A percentile compares a stretch with the other conserved stretches of the same genome.
These are phyloP conservation scores for Dromaius novaehollandiae DNA, from an alignment of 2,113 vertebrate genomes.

Conservation along the genomic window DNA sequence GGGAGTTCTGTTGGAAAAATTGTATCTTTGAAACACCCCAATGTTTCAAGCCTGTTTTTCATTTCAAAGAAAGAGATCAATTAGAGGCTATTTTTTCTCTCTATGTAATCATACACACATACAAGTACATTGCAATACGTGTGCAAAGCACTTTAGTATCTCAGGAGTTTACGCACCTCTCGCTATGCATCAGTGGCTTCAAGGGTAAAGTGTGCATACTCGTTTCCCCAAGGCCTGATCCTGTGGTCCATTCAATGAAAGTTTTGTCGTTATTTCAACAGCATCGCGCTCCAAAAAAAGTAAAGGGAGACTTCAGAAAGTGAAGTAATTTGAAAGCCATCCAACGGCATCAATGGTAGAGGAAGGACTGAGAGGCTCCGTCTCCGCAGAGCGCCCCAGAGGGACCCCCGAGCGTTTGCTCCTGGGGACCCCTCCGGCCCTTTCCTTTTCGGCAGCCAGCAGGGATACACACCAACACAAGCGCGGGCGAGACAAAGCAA, in stretches of 20 bases:
- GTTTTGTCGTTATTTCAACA: neutral
- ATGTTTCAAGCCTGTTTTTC: neutral
- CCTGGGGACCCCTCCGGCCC: too few relatives aligned
- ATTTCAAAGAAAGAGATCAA: neutral
- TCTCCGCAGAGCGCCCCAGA: too few relatives aligned
- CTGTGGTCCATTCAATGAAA: neutral
- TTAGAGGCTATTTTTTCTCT: neutral
- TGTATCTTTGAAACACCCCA: neutral
- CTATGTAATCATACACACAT: neutral
- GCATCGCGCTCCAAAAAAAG: accelerated
- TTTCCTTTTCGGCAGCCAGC: neutral
- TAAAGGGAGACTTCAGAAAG: neutral
- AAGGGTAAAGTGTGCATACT: accelerated
- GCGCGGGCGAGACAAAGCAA: neutral
- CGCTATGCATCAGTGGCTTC: neutral
- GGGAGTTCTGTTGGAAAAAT: neutral
- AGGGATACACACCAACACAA: neutral
- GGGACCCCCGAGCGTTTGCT: too few relatives aligned
- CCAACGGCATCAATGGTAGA: neutral
- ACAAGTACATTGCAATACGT: neutral
- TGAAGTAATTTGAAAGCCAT: neutral
- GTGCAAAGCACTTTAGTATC: neutral
- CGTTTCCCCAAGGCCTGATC: neutral
- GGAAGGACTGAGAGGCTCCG: neutral
- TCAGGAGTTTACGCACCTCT: neutral